Evolutionary conservation across 2,888 invertebrate genomes (phyloP), one percentile per base, ranked within the genome.

Genomic region (Ornithoptera priamus): DNA sequence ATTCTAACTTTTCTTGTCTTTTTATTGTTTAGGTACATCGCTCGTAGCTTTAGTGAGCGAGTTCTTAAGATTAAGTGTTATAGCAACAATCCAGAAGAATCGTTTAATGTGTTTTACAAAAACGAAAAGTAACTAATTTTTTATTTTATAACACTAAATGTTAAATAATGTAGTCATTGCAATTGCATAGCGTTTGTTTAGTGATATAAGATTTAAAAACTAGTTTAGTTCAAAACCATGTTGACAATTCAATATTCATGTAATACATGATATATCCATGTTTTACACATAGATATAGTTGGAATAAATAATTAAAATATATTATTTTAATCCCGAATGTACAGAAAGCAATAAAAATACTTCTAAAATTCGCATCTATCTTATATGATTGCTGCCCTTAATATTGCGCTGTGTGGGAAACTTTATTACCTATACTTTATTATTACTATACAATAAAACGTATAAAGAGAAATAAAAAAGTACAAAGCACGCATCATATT

Each of bases 341-440:
- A 53, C 18, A 53, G 18, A 53, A n/a, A 53, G 53, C 53, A 53
- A 53, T 53, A 53, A 53, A 46, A 46, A 53, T 53, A n/a, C 53
- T 53, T 53, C 12, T n/a, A n/a, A 53, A 53, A 53, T n/a, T 53
- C 53, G n/a, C 53, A 53, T 53, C n/a, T 53, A 53, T 53, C 53
- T 53, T 53, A 53, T n/a, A 53, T n/a, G 53, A 53, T 53, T n/a
- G 53, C n/a, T 7, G n/a, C 53, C n/a, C 4, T 53, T n/a, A 4
- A 53, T n/a, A 53, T 6, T 53, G 18, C 15, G 46, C 12, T 53
- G 53, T 53, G 53, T 7, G 53, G 53, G 18, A 53, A 53, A 53
- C 53, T 53, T 53, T 53, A 53, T 53, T 53, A 53, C 53, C n/a
- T n/a, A 53, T 53, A 53, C n/a, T 53, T 18, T 53, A 53, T 5